Evolutionary conservation across 2,113 vertebrate genomes (phyloP), one percentile per base, ranked within the genome.

Genomic region (Lethenteron reissneri): DNA sequence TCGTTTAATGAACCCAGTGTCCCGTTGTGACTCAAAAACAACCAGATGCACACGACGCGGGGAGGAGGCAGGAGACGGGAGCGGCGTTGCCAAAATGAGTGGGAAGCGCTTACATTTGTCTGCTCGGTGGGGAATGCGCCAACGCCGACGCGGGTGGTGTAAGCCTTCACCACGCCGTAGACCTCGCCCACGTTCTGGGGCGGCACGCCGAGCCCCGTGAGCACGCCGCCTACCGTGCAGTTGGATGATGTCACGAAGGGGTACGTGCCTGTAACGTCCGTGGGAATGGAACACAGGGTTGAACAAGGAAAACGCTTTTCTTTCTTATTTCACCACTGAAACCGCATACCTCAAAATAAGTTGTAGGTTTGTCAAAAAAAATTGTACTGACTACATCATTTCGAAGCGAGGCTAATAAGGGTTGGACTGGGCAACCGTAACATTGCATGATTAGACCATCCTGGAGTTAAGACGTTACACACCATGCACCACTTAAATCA

Each of bases 121-220:
- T 84, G 84, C 74, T 86, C 85, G 10, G 85, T 87, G 25, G 85
- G 85, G 74, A 86, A 87, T 4, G 82, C 84, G 1, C 85, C 85
- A 0, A 85, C 83, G 2, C 85, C 85, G 56, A 86, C 83, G 3
- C 84, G 77, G 64, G 84, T 87, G 56, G 84, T 84, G 76, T 86
- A 86, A 1, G 82, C 84, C 75, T 87, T 86, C 70, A 86, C 84
- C 2, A 87, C 85, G 0, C 84, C 84, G 10, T 86, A 86, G 2
- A 86, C 84, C 3, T 83, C 77, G 17, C 84, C 84, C 0, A 86
- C 79, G 11, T 85, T 70, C 10, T 70, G 73, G n/a, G 76, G 10
- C 76, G 85, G 84, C 21, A 86, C 80, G 5, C 84, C 85, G 0
- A 86, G 84, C 0, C 85, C 85, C 0, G 85, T 86, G 76, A 83